Evolutionary conservation across 64 coral and sea anemone genomes (phyloP).

Genomic region (Catalaphyllia jardinei): DNA sequence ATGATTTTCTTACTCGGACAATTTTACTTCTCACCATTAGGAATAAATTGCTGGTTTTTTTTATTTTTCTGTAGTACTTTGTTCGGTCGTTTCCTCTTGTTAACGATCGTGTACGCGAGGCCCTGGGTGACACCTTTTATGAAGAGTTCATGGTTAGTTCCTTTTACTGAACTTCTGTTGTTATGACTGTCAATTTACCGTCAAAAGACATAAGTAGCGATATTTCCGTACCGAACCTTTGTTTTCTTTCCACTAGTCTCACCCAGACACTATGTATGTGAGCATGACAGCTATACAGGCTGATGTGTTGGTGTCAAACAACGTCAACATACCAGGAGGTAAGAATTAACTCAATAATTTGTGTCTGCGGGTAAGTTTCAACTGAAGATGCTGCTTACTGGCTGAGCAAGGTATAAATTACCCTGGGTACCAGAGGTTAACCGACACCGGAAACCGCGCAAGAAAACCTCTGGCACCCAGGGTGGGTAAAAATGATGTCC

Average conservation of each 20-base stretch:
- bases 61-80: constrained; percentile 74
- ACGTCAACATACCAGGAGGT: constrained; percentile 97
- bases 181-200: too few relatives aligned
- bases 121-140: constrained; percentile 92
- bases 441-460: too few relatives aligned
- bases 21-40: neutral
- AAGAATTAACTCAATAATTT: neutral
- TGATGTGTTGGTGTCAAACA: constrained; percentile 93
- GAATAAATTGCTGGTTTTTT: neutral
- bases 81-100: constrained; percentile 92
- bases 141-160: constrained; percentile 91
- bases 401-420: too few relatives aligned
- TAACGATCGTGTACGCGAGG: constrained; percentile 89
- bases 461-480: too few relatives aligned
- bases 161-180: neutral
- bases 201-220: too few relatives aligned
- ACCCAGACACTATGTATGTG: constrained; percentile 90
- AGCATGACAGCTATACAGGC: constrained; percentile 95
- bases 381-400: too few relatives aligned
- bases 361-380: too few relatives aligned
- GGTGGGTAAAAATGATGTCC: too few relatives aligned
- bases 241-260: constrained; percentile 38
- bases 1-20: neutral
- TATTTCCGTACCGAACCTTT: too few relatives aligned
- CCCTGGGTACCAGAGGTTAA: too few relatives aligned